Evolutionary conservation across 2,797 vertebrate species (phyloP), one percentile per base, ranked within the genome.

Genomic region (Malurus leucopterus): DNA sequence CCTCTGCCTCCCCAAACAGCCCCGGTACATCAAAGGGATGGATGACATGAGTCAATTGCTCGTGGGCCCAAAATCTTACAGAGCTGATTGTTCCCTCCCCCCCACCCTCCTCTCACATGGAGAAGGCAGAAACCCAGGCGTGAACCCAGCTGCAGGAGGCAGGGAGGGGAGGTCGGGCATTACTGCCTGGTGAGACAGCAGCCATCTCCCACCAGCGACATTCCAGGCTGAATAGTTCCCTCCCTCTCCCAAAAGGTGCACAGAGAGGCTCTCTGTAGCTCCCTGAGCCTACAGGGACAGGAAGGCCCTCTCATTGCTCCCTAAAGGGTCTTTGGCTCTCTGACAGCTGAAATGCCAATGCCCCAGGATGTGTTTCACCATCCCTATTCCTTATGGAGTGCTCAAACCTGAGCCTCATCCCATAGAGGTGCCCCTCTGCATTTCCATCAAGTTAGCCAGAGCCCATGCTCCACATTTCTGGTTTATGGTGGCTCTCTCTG

Each of bases 1-100:
- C 69, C 61, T 90, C 82, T 94, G 86, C 73, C 72, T 94, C 73
- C 84, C 78, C 55, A 88, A 89, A 91, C 82, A 92, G 41, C n/a
- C 29, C 34, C 0, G 0, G 20, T 72, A 92, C 84, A 90, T 95
- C 95, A 94, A 93, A 95, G 84, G 41, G 23, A 72, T 26, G 55
- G 72, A 69, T 91, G 88, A 90, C 55, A 83, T 61, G 44, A 93
- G 76, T 80, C 89, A 84, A 41, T 72, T 54, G 51, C 70, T 93
- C 0, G 0, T 89, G 83, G 62, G 73, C 34, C 53, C 59, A 55
- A 77, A 88, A 77, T 67, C 38, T 57, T 85, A 40, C 59, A 74
- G 54, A 69, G 36, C 27, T 90, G 73, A 51, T 86, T 84, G 13
- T 20, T 74, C 23, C 63, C 61, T 74, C 41, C n/a, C 27, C 5